A percentile compares a stretch with the other conserved stretches of the same genome.
Evolutionary conservation across 2,888 invertebrate species (phyloP).

Genomic region (Leucoma salicis): DNA sequence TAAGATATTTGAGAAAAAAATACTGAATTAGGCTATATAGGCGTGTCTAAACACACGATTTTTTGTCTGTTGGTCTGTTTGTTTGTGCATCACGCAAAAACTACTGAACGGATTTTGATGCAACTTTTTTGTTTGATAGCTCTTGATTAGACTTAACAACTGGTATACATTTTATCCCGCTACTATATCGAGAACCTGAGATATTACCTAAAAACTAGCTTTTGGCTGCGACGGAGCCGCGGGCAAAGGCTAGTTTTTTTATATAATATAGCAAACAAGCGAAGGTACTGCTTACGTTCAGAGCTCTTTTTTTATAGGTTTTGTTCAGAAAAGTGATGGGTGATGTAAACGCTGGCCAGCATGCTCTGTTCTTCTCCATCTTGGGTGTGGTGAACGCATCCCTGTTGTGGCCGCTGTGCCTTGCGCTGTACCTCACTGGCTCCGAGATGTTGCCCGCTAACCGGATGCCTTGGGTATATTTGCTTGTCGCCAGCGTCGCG

Average conservation of each 20-base stretch:
- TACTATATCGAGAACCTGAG: too few species aligned
- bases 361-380: conserved; percentile 95
- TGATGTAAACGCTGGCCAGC: conserved; percentile 94
- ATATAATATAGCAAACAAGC: too few species aligned
- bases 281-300: too few species aligned
- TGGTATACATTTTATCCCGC: too few species aligned
- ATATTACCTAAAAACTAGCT: not conserved
- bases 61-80: too few species aligned
- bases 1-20: too few species aligned
- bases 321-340: conserved; percentile 97
- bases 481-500: conserved; percentile 90
- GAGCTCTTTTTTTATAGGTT: conserved; percentile 89
- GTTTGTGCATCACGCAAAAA: too few species aligned
- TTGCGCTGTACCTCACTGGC: conserved; percentile 92
- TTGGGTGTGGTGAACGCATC: conserved; percentile 94
- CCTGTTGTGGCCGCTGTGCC: conserved; percentile 94
- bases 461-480: conserved; percentile 92
- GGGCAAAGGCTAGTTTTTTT: not conserved
- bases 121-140: too few species aligned
- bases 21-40: too few species aligned
- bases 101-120: too few species aligned
- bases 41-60: too few species aligned
- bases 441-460: conserved; percentile 92
- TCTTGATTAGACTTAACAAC: too few species aligned
- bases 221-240: not conserved